Base-by-base conservation (phyloP, 2,888 invertebrate genomes). In the Acanthosepion esculentum region DNA sequence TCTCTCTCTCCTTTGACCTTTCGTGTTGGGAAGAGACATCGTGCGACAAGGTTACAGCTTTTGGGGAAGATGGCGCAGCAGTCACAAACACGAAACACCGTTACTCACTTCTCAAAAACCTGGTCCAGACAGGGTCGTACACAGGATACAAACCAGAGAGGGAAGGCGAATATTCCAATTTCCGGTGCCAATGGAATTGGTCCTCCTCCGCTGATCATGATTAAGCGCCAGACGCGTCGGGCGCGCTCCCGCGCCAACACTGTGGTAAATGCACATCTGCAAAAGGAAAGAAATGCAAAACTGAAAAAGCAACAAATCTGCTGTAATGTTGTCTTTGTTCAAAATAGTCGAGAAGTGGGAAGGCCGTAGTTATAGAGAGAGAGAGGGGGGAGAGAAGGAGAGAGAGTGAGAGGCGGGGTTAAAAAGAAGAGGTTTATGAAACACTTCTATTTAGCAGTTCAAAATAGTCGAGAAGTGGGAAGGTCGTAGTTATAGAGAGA, bases 141-240 rank as follows among this genome's bases (percentile, higher is more conserved):
- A 95, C 98, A 97, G 64, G 96, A 94, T 41, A 97, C 96, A 93
- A 98, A 97, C 96, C 98, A 98, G 94, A 98, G 97, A 64, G 97
- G 97, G 15, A 97, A 95, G 48, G 96, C 95, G 95, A 97, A 97
- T 95, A 98, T 98, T 94, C 97, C 97, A 93, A 98, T 98, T 92
- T 98, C 98, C 15, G 98, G 97, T 53, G 98, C 98, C 94, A 98
- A 97, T 41, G 98, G 98, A 6, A 98, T 98, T 12, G 98, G 98
- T 10, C 98, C 98, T 33, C 98, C 98, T 48, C 98, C 98, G 97
- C 98, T 98, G 95, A 98, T 98, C 95, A 98, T 97, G 94, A 98
- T 98, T 95, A 98, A 97, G 96, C 98, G 98, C n/a, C 98, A 97
- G 78, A 98, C 98, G 96, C 98, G 98, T 95, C 97, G 97, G 48